Percentiles rank a stretch among this genome's conserved stretches.
These are phyloP conservation scores for Zaprionus ghesquierei DNA, from an alignment of 1,140 invertebrate genomes.

Conservation along the genomic window DNA sequence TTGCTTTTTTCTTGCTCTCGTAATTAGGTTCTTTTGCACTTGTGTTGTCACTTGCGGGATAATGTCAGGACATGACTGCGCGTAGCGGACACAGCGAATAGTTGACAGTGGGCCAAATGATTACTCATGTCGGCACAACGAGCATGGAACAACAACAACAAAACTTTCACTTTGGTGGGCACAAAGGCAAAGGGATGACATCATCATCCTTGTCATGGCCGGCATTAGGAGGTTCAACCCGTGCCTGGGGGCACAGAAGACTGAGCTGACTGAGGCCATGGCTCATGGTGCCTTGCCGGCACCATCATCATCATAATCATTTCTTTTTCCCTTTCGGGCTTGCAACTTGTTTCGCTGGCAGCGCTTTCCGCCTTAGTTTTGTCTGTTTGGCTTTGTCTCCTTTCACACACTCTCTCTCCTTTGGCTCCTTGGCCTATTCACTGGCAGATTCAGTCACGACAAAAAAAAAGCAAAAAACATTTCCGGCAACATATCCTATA, in stretches of 20 bases:
- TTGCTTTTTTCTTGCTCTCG: slow-evolving; percentile 5
- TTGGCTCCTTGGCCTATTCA: slow-evolving; percentile 18
- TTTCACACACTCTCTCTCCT: too few relatives aligned
- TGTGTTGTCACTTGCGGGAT: slow-evolving; percentile 46
- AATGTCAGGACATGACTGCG: slow-evolving; percentile 56
- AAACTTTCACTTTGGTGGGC: slow-evolving; percentile 64
- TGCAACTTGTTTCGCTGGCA: slow-evolving; percentile 17
- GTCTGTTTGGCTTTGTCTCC: slow-evolving; percentile 8
- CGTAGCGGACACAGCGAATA: neutral
- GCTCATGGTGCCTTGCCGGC: slow-evolving; percentile 3
- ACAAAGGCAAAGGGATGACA: slow-evolving; percentile 55
- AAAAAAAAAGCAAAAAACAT: slow-evolving; percentile 48
- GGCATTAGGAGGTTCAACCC: neutral
- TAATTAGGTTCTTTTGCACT: slow-evolving; percentile 1
- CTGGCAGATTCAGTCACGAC: slow-evolving; percentile 15
- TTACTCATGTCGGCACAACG: slow-evolving; percentile 51
- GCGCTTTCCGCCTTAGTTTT: slow-evolving; percentile 15
- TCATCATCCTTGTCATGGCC: slow-evolving; percentile 57
- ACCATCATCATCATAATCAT: slow-evolving; percentile 54
- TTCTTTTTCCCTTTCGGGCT: slow-evolving; percentile 21
- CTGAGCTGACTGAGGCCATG: neutral
- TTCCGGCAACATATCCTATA: slow-evolving; percentile 60
- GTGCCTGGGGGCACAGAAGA: slow-evolving; percentile 5
- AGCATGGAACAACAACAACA: slow-evolving; percentile 32
- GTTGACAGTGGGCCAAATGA: slow-evolving; percentile 34